phyloP scores from a whole-genome alignment of 2,113 vertebrate species.

The Vidua chalybeata region DNA sequence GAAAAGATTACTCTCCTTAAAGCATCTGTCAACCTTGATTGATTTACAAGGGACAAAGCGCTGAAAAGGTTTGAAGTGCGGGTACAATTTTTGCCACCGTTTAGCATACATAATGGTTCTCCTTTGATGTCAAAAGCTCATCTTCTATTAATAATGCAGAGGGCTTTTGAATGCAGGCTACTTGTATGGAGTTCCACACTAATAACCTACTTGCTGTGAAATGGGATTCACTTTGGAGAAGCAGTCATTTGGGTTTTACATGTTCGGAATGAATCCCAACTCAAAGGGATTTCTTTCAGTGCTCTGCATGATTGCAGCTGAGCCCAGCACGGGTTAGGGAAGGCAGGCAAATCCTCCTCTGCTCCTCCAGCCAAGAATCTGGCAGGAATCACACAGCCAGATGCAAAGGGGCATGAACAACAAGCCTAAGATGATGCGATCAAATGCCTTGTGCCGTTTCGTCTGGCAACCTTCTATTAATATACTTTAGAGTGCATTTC shows the following conservation, averaged over 20 bases:
- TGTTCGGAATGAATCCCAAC: slow-evolving; percentile 59
- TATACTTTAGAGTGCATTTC: slow-evolving; percentile 61
- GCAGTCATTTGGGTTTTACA: slow-evolving; percentile 73
- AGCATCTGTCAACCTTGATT: slow-evolving; percentile 77
- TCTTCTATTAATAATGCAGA: slow-evolving; percentile 75
- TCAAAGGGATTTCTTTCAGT: slow-evolving; percentile 72
- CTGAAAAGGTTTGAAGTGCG: slow-evolving; percentile 72
- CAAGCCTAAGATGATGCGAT: slow-evolving; percentile 39
- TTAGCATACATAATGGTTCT: slow-evolving; percentile 73
- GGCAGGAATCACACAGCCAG: slow-evolving; percentile 55
- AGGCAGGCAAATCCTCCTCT: slow-evolving; percentile 40
- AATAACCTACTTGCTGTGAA: slow-evolving; percentile 74
- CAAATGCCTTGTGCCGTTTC: slow-evolving; percentile 56
- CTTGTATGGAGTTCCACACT: slow-evolving; percentile 68
- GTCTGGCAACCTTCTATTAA: slow-evolving; percentile 66
- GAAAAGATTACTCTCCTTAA: slow-evolving; percentile 79
- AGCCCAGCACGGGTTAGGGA: slow-evolving; percentile 42
- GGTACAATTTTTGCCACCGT: slow-evolving; percentile 70
- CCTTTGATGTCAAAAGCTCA: slow-evolving; percentile 73
- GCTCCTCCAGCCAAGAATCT: slow-evolving; percentile 50
- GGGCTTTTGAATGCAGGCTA: slow-evolving; percentile 69
- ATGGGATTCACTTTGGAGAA: slow-evolving; percentile 74
- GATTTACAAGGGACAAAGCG: slow-evolving; percentile 75
- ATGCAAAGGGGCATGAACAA: slow-evolving; percentile 64
- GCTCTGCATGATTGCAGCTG: slow-evolving; percentile 53